These are phyloP conservation scores for Peromyscus californicus DNA, from an alignment of 2,113 vertebrate genomes.

Conservation along the genomic window DNA sequence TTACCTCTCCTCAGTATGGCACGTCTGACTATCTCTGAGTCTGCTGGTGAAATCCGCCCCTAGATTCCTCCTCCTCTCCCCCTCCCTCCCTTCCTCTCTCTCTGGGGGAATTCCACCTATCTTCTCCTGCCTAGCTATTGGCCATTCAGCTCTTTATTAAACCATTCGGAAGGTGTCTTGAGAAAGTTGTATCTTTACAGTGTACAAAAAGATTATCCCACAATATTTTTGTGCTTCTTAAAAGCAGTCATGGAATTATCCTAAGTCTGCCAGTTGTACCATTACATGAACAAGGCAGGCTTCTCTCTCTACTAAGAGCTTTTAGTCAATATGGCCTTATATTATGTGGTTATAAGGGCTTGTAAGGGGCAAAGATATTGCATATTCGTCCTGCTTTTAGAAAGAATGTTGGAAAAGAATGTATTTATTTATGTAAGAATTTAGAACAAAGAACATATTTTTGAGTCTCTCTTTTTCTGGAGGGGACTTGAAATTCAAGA, in stretches of 20 bases:
- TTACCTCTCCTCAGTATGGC: neutral
- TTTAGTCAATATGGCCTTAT: neutral
- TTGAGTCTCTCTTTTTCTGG: neutral
- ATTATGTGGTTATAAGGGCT: neutral
- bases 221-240: neutral
- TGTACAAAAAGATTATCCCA: neutral
- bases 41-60: neutral
- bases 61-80: neutral
- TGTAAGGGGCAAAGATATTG: neutral
- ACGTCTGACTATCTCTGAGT: neutral
- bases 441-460: neutral
- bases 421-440: constrained; percentile 16
- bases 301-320: neutral
- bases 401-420: neutral
- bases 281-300: neutral
- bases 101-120: neutral
- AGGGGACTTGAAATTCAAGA: neutral
- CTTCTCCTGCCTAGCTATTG: neutral
- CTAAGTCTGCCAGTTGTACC: neutral
- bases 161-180: neutral
- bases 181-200: neutral
- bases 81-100: neutral
- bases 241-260: neutral
- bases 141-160: neutral
- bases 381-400: neutral